These are phyloP conservation scores for Dryobota labecula DNA, from an alignment of 2,888 invertebrate species.

Conservation along the genomic window DNA sequence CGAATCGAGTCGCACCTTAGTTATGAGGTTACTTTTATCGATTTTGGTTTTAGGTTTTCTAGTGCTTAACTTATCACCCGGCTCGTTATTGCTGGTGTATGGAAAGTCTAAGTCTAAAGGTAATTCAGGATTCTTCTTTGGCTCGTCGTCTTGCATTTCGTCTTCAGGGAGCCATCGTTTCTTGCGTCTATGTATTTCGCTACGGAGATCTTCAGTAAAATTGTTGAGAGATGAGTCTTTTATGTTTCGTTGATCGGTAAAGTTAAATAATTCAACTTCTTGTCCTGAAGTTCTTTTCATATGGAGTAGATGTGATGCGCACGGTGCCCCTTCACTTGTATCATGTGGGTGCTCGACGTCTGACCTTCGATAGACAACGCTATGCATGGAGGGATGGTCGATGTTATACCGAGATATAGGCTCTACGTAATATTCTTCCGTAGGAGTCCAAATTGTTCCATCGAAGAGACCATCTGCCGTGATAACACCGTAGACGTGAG, in stretches of 20 bases:
- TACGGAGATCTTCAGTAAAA: conserved; percentile 81
- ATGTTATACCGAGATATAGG: conserved; percentile 93
- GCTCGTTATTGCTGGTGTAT: conserved; percentile 91
- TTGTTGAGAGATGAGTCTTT: conserved; percentile 77
- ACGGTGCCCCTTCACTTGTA: conserved; percentile 81
- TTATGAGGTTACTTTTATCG: conserved; percentile 89
- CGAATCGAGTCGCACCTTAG: conserved; percentile 88
- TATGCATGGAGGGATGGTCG: conserved; percentile 92
- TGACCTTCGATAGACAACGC: conserved; percentile 95
- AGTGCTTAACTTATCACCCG: conserved; percentile 87
- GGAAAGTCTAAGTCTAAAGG: conserved; percentile 92
- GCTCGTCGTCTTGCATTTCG: conserved; percentile 90
- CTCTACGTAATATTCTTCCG: conserved; percentile 96
- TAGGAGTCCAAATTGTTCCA: conserved; percentile 94
- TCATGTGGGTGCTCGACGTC: conserved; percentile 92
- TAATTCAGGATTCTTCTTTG: conserved; percentile 91
- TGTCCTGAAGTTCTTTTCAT: conserved; percentile 81
- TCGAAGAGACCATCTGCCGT: conserved; percentile 97
- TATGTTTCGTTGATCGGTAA: conserved; percentile 77
- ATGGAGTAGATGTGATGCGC: conserved; percentile 92
- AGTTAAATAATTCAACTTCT: conserved; percentile 83
- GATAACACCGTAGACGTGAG: conserved; percentile 95
- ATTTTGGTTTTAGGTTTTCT: conserved; percentile 89
- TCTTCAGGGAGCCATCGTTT: conserved; percentile 94
- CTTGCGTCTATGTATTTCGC: conserved; percentile 84